Conservation (phyloP, 1,140 invertebrate genomes). For the Penaeus vannamei region DNA sequence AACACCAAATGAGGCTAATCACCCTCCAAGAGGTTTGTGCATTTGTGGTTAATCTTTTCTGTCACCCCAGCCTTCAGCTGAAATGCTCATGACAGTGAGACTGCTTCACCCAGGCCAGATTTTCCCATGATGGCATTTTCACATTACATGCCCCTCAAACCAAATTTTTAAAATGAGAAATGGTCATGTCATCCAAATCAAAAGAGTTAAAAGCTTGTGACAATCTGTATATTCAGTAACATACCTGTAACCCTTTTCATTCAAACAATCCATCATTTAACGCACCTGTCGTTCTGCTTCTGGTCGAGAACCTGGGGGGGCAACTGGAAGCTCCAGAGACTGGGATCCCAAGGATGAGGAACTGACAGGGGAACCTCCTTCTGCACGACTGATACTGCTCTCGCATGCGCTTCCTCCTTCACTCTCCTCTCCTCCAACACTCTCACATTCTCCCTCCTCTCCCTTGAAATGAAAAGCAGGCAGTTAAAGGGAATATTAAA, state of each 20-base stretch:
- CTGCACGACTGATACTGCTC: constrained; percentile 41
- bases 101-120: no score
- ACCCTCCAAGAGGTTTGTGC: no score
- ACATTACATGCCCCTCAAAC: no score
- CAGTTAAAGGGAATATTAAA: neutral
- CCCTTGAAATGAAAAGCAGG: constrained; percentile 18
- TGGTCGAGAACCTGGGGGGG: constrained; percentile 74
- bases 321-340: constrained; percentile 76
- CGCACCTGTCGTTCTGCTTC: constrained; percentile 75
- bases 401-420: constrained; percentile 55
- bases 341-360: constrained; percentile 70
- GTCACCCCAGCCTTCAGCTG: no score
- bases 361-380: constrained; percentile 52
- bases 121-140: no score
- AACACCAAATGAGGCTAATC: no score
- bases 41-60: no score
- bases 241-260: no score
- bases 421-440: constrained; percentile 62
- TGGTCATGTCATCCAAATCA: no score
- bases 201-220: neutral
- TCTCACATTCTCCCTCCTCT: constrained; percentile 61
- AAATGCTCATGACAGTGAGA: no score
- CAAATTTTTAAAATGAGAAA: no score
- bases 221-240: neutral
- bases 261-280: constrained; percentile 72